A percentile compares a stretch with the other conserved stretches of the same genome.
Conservation (phyloP, 2,113 vertebrate species). For the Ammospiza caudacuta region DNA sequence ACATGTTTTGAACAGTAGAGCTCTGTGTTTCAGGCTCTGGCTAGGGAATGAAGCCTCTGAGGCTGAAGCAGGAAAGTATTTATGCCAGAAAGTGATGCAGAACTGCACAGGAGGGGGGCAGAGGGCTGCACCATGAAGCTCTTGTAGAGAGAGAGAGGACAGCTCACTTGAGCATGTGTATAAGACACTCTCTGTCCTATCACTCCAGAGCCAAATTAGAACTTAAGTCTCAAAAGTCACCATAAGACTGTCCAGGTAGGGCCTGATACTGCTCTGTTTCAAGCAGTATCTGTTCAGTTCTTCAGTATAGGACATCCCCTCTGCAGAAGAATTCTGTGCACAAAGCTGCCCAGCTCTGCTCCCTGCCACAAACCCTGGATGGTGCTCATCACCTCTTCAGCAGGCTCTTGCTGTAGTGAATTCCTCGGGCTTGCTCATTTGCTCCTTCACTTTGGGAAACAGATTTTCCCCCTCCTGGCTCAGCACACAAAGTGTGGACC, state of each 20-base stretch:
- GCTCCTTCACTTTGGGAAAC: not conserved
- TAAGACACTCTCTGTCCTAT: not conserved
- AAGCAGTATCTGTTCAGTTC: not conserved
- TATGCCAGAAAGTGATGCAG: not conserved
- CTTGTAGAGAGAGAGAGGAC: not conserved
- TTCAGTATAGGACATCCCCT: not conserved
- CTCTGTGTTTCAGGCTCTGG: not conserved
- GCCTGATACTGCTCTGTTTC: not conserved
- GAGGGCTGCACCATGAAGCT: not conserved
- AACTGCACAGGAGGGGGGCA: not conserved
- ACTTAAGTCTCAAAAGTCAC: not conserved
- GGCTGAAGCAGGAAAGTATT: not conserved
- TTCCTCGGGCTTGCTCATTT: not conserved
- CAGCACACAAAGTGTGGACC: not conserved
- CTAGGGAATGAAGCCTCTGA: not conserved
- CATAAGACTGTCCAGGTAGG: not conserved
- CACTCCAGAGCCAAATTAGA: not conserved
- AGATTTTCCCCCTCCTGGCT: not conserved
- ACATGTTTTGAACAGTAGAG: not conserved
- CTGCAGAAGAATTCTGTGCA: not conserved
- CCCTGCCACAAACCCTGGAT: not conserved
- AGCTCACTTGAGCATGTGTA: not conserved
- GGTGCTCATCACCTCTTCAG: not conserved
- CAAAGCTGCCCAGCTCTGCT: not conserved
- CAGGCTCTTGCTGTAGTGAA: not conserved